Percentiles rank a stretch among this genome's conserved stretches.
Evolutionary conservation across 35 echinoderm and acorn worm genomes (phyloP).

Genomic region (Apostichopus parvimensis): DNA sequence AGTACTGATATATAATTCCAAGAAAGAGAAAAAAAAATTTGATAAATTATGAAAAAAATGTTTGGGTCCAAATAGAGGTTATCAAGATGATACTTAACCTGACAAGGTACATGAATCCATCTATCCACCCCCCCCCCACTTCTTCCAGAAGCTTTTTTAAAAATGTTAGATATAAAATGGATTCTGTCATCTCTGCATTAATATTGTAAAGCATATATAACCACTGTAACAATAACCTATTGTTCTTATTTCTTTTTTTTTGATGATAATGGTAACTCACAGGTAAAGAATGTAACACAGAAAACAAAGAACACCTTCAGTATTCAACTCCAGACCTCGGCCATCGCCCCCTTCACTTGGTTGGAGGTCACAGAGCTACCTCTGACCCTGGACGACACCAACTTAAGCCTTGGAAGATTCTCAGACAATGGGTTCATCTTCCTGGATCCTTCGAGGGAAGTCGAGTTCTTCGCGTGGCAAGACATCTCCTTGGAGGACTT

Average conservation of each 20-base stretch:
- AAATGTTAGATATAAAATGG: no score
- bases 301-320: conserved; percentile 42
- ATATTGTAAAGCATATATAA: no score
- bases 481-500: conserved; percentile 50
- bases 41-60: no score
- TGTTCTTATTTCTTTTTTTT: no score
- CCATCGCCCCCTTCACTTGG: conserved; percentile 83
- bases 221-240: background rate
- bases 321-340: conserved; percentile 51
- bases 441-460: conserved; percentile 10
- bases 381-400: background rate
- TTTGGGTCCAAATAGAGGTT: no score
- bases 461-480: conserved; percentile 77
- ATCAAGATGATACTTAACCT: no score
- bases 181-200: no score
- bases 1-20: no score
- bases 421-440: conserved; percentile 91
- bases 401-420: conserved; percentile 65
- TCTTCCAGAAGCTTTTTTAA: no score
- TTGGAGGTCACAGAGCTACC: conserved; percentile 48
- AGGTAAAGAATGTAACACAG: conserved; percentile 38
- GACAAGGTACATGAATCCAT: no score
- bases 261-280: background rate
- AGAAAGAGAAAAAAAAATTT: no score
- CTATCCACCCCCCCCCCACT: no score